Conservation (phyloP, 2,113 vertebrate genomes). For the Ancistrus triradiatus region DNA sequence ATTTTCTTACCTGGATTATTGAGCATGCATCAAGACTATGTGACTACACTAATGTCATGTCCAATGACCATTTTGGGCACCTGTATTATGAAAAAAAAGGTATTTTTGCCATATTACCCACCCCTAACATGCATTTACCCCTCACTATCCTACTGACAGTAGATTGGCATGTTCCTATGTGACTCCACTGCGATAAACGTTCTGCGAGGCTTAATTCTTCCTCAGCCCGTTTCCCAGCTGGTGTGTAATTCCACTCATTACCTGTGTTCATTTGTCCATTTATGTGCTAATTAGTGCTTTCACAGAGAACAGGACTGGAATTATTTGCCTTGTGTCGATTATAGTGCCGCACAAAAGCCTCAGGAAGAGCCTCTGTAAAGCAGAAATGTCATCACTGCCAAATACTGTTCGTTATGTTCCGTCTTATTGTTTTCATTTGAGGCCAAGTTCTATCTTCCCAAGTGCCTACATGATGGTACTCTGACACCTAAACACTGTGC, state of each 20-base stretch:
- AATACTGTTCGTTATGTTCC: slow-evolving; percentile 23
- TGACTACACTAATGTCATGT: neutral
- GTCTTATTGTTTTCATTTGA: slow-evolving; percentile 26
- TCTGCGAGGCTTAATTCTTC: slow-evolving; percentile 15
- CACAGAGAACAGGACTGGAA: slow-evolving; percentile 4
- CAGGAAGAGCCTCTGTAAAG: slow-evolving; percentile 12
- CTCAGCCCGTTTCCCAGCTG: slow-evolving; percentile 18
- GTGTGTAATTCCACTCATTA: slow-evolving; percentile 18
- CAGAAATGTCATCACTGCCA: slow-evolving; percentile 34
- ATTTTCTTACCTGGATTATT: no score
- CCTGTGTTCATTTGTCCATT: slow-evolving; percentile 18
- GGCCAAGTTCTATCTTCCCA: slow-evolving; percentile 44
- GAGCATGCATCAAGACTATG: no score
- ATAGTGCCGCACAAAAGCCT: slow-evolving; percentile 14
- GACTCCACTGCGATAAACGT: slow-evolving; percentile 1
- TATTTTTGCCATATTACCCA: neutral
- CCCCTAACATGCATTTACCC: neutral
- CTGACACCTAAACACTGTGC: slow-evolving; percentile 59
- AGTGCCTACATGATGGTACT: slow-evolving; percentile 59
- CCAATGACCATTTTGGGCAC: neutral
- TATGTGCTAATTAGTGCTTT: slow-evolving; percentile 23
- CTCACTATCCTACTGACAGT: slow-evolving; percentile 1
- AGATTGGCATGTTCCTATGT: slow-evolving; percentile 1
- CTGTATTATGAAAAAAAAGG: neutral
- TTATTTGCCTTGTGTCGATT: slow-evolving; percentile 11